Conservation (phyloP, 2,113 vertebrate genomes). For the Seriola rivoliana region DNA sequence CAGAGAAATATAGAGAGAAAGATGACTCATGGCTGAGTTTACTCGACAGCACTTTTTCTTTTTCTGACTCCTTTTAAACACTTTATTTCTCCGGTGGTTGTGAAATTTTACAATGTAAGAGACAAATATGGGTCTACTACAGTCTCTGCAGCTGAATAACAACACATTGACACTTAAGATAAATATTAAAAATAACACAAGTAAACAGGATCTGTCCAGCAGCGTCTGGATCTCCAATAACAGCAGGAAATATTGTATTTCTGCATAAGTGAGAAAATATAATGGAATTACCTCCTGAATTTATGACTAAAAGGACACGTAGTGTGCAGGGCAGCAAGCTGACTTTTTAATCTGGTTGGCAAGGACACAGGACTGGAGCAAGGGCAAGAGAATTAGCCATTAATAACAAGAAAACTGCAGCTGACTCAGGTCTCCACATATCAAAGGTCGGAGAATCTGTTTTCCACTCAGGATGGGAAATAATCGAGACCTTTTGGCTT, state of each 20-base stretch:
- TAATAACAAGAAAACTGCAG: not conserved
- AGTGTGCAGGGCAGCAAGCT: not conserved
- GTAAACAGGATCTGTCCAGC: not conserved
- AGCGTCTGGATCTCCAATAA: not conserved
- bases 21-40: slow-evolving; percentile 2
- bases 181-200: not conserved
- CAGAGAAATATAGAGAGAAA: not conserved
- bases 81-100: not conserved
- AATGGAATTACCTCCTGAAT: not conserved
- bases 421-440: no score
- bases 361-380: not conserved
- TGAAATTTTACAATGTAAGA: not conserved
- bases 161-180: not conserved
- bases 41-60: not conserved
- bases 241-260: not conserved
- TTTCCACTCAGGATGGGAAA: no score
- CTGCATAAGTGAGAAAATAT: not conserved
- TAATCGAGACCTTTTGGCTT: no score
- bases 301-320: not conserved
- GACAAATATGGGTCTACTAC: not conserved
- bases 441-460: no score
- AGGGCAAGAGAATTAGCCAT: not conserved
- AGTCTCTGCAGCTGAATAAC: not conserved
- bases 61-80: not conserved
- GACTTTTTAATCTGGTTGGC: not conserved